Evolutionary conservation across 2,113 vertebrate species (phyloP), one percentile per base, ranked within the genome.

Genomic region (Chionomys nivalis): DNA sequence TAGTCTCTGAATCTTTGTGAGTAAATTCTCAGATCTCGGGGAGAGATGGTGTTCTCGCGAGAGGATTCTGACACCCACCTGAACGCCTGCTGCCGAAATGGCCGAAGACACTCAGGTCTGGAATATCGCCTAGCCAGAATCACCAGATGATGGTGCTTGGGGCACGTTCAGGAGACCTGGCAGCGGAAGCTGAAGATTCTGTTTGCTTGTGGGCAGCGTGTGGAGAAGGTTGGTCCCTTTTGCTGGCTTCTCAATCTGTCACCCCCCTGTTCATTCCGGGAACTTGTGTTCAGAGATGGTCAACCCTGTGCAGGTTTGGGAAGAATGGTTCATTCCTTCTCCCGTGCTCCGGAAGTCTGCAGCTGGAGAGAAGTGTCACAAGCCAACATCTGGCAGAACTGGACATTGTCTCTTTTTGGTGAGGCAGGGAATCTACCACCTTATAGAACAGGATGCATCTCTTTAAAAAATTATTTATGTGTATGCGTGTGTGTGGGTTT

Each of bases 221-320:
- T n/a, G 28, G n/a, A 89, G 89, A 65, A 83, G 21, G 1, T 17
- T 28, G 44, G 42, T 65, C 76, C 39, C 66, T 65, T 93, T 52
- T 93, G 65, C 93, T 31, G 76, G 68, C 16, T 12, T 77, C 70
- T 96, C 49, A 92, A 49, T 82, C 66, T 86, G 58, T 90, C 89
- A 49, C 31, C 61, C 52, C 66, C 72, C 83, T 12, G 1, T 75
- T 78, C 78, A 14, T 49, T 86, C 72, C 36, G 10, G 94, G 75
- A 73, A 72, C 44, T 77, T 33, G 36, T 65, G 3, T 91, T 79
- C 77, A 58, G 87, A 77, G 33, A 87, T 47, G 87, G 73, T 92
- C 75, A 86, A 39, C 16, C n/a, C 9, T 83, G n/a, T 19, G 55
- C 68, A 36, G 61, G 44, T 49, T 87, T 68, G 61, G 33, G 81